Base-by-base conservation (phyloP, 2,888 invertebrate species). In the Napeogenes inachia region DNA sequence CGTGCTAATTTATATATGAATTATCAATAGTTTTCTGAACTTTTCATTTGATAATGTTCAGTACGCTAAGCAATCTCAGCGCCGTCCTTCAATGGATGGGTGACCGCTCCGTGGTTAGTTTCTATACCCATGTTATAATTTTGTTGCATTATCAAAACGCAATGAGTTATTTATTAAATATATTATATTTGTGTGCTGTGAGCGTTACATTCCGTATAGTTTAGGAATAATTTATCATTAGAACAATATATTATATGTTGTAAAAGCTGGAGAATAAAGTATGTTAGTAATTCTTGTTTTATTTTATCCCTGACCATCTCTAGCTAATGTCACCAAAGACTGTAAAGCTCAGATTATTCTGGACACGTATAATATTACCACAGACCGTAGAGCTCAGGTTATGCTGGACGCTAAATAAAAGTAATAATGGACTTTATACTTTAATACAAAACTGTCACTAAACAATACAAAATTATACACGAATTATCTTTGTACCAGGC, bases 401-500 rank as follows among this genome's bases (percentile, higher is more conserved):
- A 30, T 30, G 30, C 50, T 50, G 30, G 30, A 42, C 21, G 30
- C 35, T 35, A 6, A 50, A 50, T 50, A 50, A 21, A 42, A 3
- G 42, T 30, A 30, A 50, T 30, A 47, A 30, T 50, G 50, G 30
- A 50, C 50, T 50, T 50, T 50, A 50, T 50, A 30, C 30, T 50
- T 50, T 50, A 50, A 30, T 50, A 50, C 30, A 50, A 50, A 50
- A 50, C 50, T 50, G 50, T 50, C 50, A 50, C 50, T 50, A 50
- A 50, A 50, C 21, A 50, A 50, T 50, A 50, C 50, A 50, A 50
- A 30, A 61, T 77, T 68, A 87, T 30, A 85, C 82, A 60, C 79
- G 79, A 59, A 88, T 85, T 63, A 85, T 84, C 66, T 82, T 84
- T 2, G 83, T 85, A 0, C 81, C 85, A 0, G 89, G 86, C 65